phyloP scores from a whole-genome alignment of 2,113 vertebrate species.

The Menura novaehollandiae region DNA sequence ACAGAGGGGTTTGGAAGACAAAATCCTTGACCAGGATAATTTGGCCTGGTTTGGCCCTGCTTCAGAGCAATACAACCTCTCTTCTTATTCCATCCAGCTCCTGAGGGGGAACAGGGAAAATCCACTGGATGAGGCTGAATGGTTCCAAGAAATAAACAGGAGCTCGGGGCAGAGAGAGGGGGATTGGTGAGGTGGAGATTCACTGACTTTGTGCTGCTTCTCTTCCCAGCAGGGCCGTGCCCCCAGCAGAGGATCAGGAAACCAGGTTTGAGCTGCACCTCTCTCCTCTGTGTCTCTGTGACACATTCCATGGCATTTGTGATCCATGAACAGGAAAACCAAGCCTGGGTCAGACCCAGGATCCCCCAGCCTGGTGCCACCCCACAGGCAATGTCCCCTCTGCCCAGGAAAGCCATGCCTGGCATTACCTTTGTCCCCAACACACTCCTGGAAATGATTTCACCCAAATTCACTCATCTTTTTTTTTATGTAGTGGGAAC shows the following conservation, averaged over 20 bases:
- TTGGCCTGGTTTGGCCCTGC: neutral
- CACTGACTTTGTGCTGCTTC: neutral
- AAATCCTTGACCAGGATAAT: neutral
- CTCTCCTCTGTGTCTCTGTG: neutral
- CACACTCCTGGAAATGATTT: neutral
- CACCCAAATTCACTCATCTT: neutral
- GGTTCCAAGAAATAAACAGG: neutral
- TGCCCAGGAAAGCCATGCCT: neutral
- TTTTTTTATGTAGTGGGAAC: neutral
- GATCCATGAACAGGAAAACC: neutral
- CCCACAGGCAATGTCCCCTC: neutral
- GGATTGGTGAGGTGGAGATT: neutral
- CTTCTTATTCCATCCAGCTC: neutral
- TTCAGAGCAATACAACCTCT: neutral
- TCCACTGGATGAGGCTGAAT: neutral
- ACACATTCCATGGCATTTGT: accelerated
- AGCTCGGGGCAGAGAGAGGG: neutral
- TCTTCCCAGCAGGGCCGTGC: conserved; percentile 34
- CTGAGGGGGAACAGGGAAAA: neutral
- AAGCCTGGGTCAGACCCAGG: neutral
- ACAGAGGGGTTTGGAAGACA: neutral
- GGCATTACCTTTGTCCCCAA: neutral
- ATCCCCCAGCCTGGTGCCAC: neutral
- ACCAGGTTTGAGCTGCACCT: conserved; percentile 56
- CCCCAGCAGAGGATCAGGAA: conserved; percentile 66